A percentile compares a stretch with the other conserved stretches of the same genome.
Conservation (phyloP, 2,113 vertebrate genomes). For the Platycercus adscitus region DNA sequence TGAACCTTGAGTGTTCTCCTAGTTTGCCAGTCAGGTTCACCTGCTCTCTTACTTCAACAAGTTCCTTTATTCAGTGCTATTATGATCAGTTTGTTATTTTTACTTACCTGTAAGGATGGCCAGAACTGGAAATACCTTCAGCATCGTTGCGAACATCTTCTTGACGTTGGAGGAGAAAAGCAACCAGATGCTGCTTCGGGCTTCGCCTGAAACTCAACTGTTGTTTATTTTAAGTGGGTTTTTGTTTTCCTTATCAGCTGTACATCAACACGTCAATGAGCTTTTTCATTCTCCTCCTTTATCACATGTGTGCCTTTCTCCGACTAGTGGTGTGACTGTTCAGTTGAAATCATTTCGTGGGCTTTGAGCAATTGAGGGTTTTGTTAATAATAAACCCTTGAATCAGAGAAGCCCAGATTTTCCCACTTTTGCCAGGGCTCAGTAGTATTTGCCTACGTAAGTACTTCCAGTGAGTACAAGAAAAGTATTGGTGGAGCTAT, state of each 20-base stretch:
- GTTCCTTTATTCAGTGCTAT: background rate
- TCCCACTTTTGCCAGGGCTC: background rate
- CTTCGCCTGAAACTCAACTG: constrained; percentile 1
- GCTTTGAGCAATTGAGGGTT: background rate
- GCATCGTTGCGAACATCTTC: background rate
- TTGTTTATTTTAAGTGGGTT: background rate
- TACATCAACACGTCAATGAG: constrained; percentile 55
- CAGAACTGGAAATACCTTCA: constrained; percentile 43
- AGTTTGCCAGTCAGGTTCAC: background rate
- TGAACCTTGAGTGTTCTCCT: background rate
- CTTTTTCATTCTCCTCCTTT: constrained; percentile 43
- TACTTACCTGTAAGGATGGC: constrained; percentile 68
- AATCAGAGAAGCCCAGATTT: background rate
- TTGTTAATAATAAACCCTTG: constrained; percentile 68
- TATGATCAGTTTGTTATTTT: background rate
- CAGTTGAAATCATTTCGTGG: constrained; percentile 24
- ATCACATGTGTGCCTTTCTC: constrained; percentile 63
- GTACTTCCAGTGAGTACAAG: background rate
- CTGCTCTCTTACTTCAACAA: background rate
- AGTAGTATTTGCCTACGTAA: background rate
- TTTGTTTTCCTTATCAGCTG: constrained; percentile 62
- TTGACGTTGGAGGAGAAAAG: background rate
- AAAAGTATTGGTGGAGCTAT: background rate
- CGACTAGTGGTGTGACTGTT: constrained; percentile 31
- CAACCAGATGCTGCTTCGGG: constrained; percentile 4